A percentile compares a stretch with the other conserved stretches of the same genome.
Conservation (phyloP, 1,140 invertebrate genomes). For the Drosophila asahinai region DNA sequence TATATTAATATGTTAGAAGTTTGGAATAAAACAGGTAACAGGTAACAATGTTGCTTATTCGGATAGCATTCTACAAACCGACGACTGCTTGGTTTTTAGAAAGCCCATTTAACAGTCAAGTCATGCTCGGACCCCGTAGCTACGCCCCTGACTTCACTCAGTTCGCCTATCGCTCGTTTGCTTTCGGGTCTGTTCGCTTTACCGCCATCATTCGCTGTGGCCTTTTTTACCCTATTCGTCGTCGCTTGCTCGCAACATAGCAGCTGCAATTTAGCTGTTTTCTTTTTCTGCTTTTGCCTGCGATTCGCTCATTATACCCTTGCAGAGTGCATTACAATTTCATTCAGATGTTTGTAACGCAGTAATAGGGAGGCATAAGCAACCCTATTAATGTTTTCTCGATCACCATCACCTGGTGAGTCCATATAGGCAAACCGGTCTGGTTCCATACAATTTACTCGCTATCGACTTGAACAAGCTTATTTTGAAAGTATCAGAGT, state of each 20-base stretch:
- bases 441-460: neutral
- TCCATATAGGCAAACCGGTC: constrained; percentile 1
- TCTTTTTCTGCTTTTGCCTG: constrained; percentile 51
- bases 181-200: constrained; percentile 59
- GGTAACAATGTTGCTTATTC: neutral
- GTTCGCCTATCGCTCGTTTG: constrained; percentile 67
- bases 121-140: constrained; percentile 28
- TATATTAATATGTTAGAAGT: neutral
- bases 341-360: constrained; percentile 9
- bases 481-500: neutral
- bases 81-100: constrained; percentile 4
- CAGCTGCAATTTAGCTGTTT: constrained; percentile 76
- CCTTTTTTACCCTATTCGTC: constrained; percentile 72
- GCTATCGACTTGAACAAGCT: neutral
- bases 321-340: constrained; percentile 10
- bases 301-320: constrained; percentile 74
- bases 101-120: constrained; percentile 31
- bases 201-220: constrained; percentile 59
- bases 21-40: too few species aligned
- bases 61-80: neutral
- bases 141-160: constrained; percentile 34
- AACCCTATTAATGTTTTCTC: constrained; percentile 1
- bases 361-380: constrained; percentile 1
- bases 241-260: constrained; percentile 64
- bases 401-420: constrained; percentile 10